phyloP scores from a whole-genome alignment of 2,888 invertebrate species.

The Nephrotoma guestfalica region DNA sequence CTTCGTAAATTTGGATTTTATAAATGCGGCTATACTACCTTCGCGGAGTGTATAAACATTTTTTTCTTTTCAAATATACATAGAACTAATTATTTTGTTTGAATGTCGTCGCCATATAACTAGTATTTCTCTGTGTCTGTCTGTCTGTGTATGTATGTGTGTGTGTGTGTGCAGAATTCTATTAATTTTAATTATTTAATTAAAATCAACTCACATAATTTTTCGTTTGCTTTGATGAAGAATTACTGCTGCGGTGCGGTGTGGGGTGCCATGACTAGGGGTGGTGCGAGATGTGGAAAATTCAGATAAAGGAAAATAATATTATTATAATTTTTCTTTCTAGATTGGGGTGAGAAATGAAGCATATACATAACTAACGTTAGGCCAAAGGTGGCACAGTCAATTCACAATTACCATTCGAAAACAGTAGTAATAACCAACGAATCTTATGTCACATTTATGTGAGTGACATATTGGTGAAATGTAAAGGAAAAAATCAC shows the following conservation, averaged over 20 bases:
- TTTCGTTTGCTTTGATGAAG: not conserved
- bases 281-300: not conserved
- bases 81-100: not conserved
- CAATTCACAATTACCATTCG: not conserved
- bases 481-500: not conserved
- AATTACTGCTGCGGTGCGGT: not conserved
- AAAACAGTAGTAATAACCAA: not conserved
- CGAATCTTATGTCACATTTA: not conserved
- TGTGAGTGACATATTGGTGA: not conserved
- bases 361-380: not conserved
- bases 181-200: constrained; percentile 1
- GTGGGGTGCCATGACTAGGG: not conserved
- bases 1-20: too few species aligned
- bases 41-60: not conserved
- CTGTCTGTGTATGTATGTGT: not conserved
- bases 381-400: not conserved
- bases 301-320: not conserved
- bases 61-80: not conserved
- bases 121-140: not conserved
- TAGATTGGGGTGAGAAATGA: not conserved
- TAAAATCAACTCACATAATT: constrained; percentile 1
- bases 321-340: not conserved
- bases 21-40: too few species aligned
- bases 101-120: not conserved
- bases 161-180: not conserved